Evolutionary conservation across 2,888 invertebrate species (phyloP).

Genomic region (Vandiemenella viatica): DNA sequence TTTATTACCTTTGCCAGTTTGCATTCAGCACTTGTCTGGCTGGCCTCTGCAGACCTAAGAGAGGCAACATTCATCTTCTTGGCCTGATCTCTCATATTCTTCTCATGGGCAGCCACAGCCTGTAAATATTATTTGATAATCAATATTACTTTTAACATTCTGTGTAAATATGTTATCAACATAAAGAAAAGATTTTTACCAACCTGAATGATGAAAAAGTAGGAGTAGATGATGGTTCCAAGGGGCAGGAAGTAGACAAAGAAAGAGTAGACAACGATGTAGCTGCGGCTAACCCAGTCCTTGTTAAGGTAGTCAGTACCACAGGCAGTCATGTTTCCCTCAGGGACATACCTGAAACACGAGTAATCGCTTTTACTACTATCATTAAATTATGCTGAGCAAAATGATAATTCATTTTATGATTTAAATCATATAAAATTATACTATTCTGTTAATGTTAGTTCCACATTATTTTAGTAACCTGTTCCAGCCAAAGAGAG

Average conservation of each 20-base stretch:
- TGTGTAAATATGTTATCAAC: not conserved
- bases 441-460: no score
- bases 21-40: conserved; percentile 68
- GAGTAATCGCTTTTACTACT: no score
- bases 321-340: conserved; percentile 87
- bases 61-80: conserved; percentile 90
- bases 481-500: conserved; percentile 79
- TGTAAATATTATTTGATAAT: no score
- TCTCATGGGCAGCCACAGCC: conserved; percentile 74
- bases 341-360: conserved; percentile 83
- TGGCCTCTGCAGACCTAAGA: conserved; percentile 60
- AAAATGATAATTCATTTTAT: not conserved
- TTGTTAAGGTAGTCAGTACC: conserved; percentile 74
- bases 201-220: conserved; percentile 74
- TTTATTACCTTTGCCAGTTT: conserved; percentile 70
- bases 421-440: not conserved
- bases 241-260: conserved; percentile 67
- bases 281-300: conserved; percentile 60
- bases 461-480: no score
- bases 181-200: conserved; percentile 16
- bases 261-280: conserved; percentile 62
- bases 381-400: no score
- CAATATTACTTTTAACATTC: not conserved
- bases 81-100: conserved; percentile 74
- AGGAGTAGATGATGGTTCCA: conserved; percentile 67